Percentiles rank a stretch among this genome's conserved stretches.
phyloP scores from a whole-genome alignment of 2,888 invertebrate species.

The Meghimatium bilineatum region DNA sequence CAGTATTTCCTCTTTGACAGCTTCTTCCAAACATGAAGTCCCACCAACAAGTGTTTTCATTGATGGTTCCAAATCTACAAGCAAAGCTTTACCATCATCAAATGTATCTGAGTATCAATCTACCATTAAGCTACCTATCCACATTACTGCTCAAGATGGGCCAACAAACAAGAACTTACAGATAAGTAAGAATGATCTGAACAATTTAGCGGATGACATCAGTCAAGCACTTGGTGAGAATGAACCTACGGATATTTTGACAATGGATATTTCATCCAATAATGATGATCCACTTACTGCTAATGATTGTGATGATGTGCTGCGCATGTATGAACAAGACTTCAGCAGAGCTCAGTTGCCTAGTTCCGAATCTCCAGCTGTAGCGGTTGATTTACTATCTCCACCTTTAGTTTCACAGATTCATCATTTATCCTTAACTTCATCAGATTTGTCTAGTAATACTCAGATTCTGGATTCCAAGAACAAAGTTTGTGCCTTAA shows the following conservation, averaged over 20 bases:
- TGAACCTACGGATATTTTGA: constrained; percentile 41
- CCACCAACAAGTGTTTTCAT: background rate
- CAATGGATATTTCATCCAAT: constrained; percentile 19
- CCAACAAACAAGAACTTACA: background rate
- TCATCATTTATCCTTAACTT: background rate
- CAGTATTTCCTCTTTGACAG: background rate
- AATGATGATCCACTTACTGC: constrained; percentile 63
- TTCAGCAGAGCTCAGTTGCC: background rate
- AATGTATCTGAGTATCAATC: background rate
- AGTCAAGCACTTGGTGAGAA: constrained; percentile 63
- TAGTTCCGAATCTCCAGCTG: background rate
- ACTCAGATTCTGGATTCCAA: constrained; percentile 5
- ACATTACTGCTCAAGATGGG: background rate
- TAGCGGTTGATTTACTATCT: background rate
- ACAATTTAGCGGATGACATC: constrained; percentile 60
- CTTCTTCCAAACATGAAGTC: constrained; percentile 26
- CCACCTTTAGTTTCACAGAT: background rate
- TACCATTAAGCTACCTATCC: background rate
- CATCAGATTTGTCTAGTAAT: background rate
- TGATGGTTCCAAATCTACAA: background rate
- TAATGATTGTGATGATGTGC: constrained; percentile 62
- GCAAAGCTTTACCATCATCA: background rate
- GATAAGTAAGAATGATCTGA: constrained; percentile 54
- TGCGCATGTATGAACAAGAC: constrained; percentile 33
- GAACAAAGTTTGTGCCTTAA: constrained; percentile 50